Evolutionary conservation across 2,113 vertebrate species (phyloP).

Genomic region (Takifugu bimaculatus): DNA sequence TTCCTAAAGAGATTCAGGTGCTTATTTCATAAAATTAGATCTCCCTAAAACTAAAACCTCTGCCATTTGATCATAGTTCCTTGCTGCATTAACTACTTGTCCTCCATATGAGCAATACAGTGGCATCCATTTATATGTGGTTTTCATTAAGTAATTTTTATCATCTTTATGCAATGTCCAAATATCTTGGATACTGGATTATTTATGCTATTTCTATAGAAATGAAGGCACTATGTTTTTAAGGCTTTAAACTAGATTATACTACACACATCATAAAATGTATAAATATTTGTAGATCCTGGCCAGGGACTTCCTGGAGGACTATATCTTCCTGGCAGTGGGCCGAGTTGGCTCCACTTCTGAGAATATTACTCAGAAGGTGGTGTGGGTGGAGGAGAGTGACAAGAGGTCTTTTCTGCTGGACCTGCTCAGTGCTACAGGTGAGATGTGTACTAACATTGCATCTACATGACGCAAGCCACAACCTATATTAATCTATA

Average conservation of each 20-base stretch:
- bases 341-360: slow-evolving; percentile 97
- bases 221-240: too few species aligned
- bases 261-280: background rate
- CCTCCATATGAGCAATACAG: background rate
- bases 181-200: too few species aligned
- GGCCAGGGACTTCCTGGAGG: slow-evolving; percentile 96
- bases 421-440: slow-evolving; percentile 95
- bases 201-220: too few species aligned
- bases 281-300: slow-evolving; percentile 81
- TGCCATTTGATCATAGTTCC: background rate
- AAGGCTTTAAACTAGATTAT: too few species aligned
- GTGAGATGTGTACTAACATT: slow-evolving; percentile 67
- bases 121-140: too few species aligned
- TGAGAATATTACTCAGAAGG: slow-evolving; percentile 98
- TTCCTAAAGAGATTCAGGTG: slow-evolving; percentile 99
- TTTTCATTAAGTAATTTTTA: too few species aligned
- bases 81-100: background rate
- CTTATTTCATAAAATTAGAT: too few species aligned
- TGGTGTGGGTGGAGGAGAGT: slow-evolving; percentile 95
- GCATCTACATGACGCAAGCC: background rate
- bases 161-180: too few species aligned
- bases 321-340: slow-evolving; percentile 97
- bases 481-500: background rate
- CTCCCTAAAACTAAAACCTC: background rate
- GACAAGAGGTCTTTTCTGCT: slow-evolving; percentile 97